Evolutionary conservation across 2,888 invertebrate genomes (phyloP), one percentile per base, ranked within the genome.

Genomic region (Eurytoma californica): DNA sequence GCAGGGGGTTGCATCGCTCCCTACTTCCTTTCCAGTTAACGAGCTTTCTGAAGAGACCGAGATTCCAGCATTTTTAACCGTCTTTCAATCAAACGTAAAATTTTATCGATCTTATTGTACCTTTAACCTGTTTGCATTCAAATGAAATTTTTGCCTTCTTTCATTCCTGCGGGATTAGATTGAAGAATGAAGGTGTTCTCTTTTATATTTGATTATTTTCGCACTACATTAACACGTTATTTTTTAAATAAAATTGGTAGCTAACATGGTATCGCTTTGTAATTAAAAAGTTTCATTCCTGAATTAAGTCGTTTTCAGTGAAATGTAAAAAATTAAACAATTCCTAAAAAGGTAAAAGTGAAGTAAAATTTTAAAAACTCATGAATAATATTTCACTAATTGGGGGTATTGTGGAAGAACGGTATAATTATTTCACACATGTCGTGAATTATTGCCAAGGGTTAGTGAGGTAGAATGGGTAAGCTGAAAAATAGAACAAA

Each of bases 21-120:
- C 9, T 7, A 73, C 58, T 65, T 74, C 74, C 47, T 69, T 73
- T 58, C 39, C 53, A 24, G 18, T 74, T 74, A 74, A 74, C 67
- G 65, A 74, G 53, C 61, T 69, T 78, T 78, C 73, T 73, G 49
- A 63, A 49, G 57, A 28, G 51, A 20, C 47, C 30, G 68, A 68
- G 68, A 53, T 72, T 67, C 66, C 30, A 49, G 39, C 74, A 61
- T 67, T 74, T 74, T 65, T 63, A 65, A 73, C 20, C 24, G 58
- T 58, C 47, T 49, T 66, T 24, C 73, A 66, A 73, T 73, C 55
- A 66, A 65, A 65, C 57, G 57, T 63, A 18, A 51, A 57, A 55
- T 39, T 73, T 73, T 47, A 73, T 55, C 28, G 63, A 13, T 53
- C n/a, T 65, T 65, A 63, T 39, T 65, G 72, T 20, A 7, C 14